Percentiles rank a stretch among this genome's conserved stretches.
Evolutionary conservation across 2,797 vertebrate genomes (phyloP).

Genomic region (Australoheros facetus): DNA sequence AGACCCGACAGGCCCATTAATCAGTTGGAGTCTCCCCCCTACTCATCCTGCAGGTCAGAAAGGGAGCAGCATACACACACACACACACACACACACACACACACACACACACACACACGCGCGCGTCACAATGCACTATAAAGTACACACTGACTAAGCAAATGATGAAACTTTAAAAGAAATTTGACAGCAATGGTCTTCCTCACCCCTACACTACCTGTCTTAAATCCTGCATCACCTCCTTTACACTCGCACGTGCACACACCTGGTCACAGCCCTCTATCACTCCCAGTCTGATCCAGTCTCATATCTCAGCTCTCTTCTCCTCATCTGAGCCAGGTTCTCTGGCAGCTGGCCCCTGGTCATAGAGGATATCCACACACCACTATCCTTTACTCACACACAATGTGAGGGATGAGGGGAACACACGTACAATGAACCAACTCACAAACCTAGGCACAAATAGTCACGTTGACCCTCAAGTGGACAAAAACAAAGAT

Average conservation of each 20-base stretch:
- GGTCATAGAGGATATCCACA: slow-evolving; percentile 61
- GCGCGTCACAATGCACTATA: slow-evolving; percentile 19
- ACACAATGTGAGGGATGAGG: slow-evolving; percentile 23
- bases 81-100: background rate
- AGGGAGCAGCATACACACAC: slow-evolving; percentile 59
- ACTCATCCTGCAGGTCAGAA: slow-evolving; percentile 76
- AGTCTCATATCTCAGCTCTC: slow-evolving; percentile 54
- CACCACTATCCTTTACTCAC: slow-evolving; percentile 52
- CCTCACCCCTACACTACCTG: slow-evolving; percentile 37
- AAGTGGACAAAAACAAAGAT: slow-evolving; percentile 28
- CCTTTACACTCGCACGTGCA: slow-evolving; percentile 39
- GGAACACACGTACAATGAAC: slow-evolving; percentile 10
- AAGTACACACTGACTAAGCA: slow-evolving; percentile 44
- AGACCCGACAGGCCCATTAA: slow-evolving; percentile 81
- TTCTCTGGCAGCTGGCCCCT: slow-evolving; percentile 54
- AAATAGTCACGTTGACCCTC: slow-evolving; percentile 42
- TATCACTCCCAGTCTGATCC: slow-evolving; percentile 65
- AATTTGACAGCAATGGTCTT: slow-evolving; percentile 54
- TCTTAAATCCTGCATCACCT: slow-evolving; percentile 64
- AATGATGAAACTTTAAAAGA: slow-evolving; percentile 63
- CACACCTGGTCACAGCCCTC: slow-evolving; percentile 60
- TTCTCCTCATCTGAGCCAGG: slow-evolving; percentile 49
- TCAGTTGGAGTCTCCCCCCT: slow-evolving; percentile 76
- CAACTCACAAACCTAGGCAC: slow-evolving; percentile 22
- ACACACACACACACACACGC: slow-evolving; percentile 6